Percentiles rank a stretch among this genome's conserved stretches.
Evolutionary conservation across 2,113 vertebrate genomes (phyloP).

Genomic region (Notarius lentiginosus): DNA sequence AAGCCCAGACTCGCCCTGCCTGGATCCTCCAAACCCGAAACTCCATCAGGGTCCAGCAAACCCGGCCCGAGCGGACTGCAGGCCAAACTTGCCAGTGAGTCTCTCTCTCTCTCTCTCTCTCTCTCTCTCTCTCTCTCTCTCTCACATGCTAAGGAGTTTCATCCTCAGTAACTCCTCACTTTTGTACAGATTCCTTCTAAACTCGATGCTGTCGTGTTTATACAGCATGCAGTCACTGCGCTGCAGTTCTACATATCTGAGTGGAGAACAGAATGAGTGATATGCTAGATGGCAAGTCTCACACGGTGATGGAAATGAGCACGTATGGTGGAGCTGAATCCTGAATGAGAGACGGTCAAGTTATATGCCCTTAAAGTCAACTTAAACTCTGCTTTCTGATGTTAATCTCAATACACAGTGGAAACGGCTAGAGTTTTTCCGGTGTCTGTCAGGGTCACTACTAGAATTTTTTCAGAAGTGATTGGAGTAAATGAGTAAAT

Average conservation of each 20-base stretch:
- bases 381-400: neutral
- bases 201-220: neutral
- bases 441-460: neutral
- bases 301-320: neutral
- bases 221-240: neutral
- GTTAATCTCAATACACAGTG: neutral
- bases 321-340: neutral
- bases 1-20: slow-evolving; percentile 99
- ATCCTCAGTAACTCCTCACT: neutral
- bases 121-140: too few species aligned
- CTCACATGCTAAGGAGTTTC: neutral
- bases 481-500: neutral
- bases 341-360: neutral
- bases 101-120: neutral
- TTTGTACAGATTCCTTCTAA: neutral
- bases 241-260: neutral
- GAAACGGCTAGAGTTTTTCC: neutral
- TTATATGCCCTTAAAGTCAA: neutral
- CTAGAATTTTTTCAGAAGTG: neutral
- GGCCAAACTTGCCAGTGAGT: slow-evolving; percentile 99
- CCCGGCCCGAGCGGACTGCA: slow-evolving; percentile 99
- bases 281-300: neutral
- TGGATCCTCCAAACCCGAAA: slow-evolving; percentile 95
- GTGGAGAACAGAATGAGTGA: neutral
- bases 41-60: slow-evolving; percentile 82